Conservation (phyloP, 2,797 vertebrate species). For the Muscicapa striata region DNA sequence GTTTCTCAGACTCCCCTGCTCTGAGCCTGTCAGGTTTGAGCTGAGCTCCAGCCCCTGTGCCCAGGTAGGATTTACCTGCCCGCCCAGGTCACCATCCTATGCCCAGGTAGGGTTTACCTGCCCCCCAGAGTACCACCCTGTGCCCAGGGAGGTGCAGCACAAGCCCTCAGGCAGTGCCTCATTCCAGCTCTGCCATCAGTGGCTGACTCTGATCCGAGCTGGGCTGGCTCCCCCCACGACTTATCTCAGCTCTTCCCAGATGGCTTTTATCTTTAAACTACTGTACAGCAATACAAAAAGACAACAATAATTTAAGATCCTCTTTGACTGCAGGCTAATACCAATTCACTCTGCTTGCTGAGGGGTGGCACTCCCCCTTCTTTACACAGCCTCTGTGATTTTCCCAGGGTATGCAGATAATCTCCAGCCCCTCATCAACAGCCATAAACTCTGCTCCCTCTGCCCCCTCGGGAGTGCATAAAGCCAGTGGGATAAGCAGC, state of each 20-base stretch:
- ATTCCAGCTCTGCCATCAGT: background rate
- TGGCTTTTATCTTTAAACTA: constrained; percentile 56
- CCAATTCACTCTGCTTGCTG: background rate
- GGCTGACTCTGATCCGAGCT: background rate
- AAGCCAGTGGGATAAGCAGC: constrained; percentile 14
- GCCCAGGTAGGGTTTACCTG: no score
- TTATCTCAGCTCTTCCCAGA: constrained; percentile 48
- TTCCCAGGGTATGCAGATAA: constrained; percentile 54
- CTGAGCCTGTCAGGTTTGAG: background rate
- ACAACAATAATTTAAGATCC: constrained; percentile 62
- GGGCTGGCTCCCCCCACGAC: background rate
- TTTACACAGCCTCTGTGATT: constrained; percentile 34
- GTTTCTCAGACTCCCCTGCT: background rate
- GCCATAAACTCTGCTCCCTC: constrained; percentile 46
- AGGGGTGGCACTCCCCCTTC: constrained; percentile 27
- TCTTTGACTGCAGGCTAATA: constrained; percentile 53
- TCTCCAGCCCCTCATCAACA: constrained; percentile 47
- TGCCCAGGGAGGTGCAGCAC: background rate
- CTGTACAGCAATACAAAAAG: constrained; percentile 36
- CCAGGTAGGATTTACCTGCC: no score
- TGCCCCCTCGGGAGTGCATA: background rate
- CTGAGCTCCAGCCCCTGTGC: background rate
- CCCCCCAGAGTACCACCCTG: background rate
- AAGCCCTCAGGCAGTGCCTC: background rate
- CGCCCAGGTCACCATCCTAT: no score